phyloP scores from a whole-genome alignment of 2,113 vertebrate genomes.

The Gallinago media region DNA sequence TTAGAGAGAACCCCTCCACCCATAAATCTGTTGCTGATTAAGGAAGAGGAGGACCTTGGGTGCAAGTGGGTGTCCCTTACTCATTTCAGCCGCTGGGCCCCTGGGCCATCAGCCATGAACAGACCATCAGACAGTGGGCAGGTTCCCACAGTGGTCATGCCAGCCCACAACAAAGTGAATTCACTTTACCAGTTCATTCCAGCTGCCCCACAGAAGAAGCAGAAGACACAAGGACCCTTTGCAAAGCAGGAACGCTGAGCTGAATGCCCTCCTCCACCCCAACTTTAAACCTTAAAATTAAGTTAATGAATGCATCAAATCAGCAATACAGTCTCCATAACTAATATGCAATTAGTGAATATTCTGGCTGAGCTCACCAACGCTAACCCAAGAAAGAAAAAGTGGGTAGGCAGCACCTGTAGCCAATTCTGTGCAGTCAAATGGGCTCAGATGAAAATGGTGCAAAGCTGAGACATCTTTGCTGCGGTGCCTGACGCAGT shows the following conservation, averaged over 20 bases:
- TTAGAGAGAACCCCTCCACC: not conserved
- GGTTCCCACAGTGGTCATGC: not conserved
- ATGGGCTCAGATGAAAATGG: not conserved
- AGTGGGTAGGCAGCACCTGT: not conserved
- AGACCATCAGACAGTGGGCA: not conserved
- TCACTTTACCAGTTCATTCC: not conserved
- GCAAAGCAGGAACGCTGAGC: not conserved
- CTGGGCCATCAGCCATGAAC: not conserved
- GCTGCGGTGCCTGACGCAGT: not conserved
- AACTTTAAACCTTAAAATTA: not conserved
- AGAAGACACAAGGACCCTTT: not conserved
- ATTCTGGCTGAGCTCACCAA: not conserved
- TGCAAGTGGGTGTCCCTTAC: not conserved
- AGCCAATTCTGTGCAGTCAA: not conserved
- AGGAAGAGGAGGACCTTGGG: not conserved
- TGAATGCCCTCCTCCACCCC: not conserved
- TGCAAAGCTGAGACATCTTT: not conserved
- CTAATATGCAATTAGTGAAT: rapidly evolving
- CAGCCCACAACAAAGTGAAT: not conserved
- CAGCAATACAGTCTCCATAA: not conserved
- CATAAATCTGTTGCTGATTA: not conserved
- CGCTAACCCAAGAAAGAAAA: rapidly evolving
- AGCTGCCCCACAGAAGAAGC: not conserved
- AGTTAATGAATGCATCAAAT: not conserved
- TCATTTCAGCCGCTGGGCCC: not conserved